Percentiles rank a stretch among this genome's conserved stretches.
These are phyloP conservation scores for Stigmatopora argus DNA, from an alignment of 2,113 vertebrate genomes.

Conservation along the genomic window DNA sequence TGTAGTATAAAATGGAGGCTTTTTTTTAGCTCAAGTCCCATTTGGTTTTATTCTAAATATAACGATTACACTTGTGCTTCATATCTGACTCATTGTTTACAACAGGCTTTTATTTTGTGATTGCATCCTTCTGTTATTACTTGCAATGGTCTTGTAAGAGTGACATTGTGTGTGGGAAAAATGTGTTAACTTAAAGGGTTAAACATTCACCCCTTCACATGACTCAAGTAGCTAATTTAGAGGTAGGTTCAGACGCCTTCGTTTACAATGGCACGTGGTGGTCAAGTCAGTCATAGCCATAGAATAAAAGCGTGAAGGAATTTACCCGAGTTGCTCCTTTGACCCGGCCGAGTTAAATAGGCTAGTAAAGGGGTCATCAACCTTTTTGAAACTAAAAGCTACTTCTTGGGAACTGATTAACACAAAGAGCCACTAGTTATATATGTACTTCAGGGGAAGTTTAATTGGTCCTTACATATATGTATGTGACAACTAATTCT, in stretches of 20 bases:
- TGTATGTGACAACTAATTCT: neutral
- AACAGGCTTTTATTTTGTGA: conserved; percentile 63
- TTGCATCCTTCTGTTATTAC: conserved; percentile 8
- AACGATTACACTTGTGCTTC: neutral
- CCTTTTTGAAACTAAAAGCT: neutral
- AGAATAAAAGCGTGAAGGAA: conserved; percentile 28
- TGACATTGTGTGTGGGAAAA: conserved; percentile 2
- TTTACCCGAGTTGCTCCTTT: conserved; percentile 22
- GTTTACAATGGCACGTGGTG: conserved; percentile 39
- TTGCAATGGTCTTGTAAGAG: neutral
- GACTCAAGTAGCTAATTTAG: conserved; percentile 38
- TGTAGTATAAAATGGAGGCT: neutral
- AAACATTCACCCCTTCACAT: conserved; percentile 28
- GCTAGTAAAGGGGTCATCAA: neutral
- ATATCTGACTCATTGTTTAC: conserved; percentile 67
- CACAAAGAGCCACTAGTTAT: neutral
- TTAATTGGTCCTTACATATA: neutral
- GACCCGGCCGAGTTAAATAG: neutral
- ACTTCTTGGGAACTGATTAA: neutral
- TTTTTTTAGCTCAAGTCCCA: neutral
- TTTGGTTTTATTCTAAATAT: neutral
- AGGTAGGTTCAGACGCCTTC: conserved; percentile 47
- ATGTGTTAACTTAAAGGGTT: conserved; percentile 13
- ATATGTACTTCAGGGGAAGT: neutral
- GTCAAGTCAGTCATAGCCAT: conserved; percentile 34